These are phyloP conservation scores for Ceratoteleas bidentatus DNA, from an alignment of 1,140 invertebrate species.

Conservation along the genomic window DNA sequence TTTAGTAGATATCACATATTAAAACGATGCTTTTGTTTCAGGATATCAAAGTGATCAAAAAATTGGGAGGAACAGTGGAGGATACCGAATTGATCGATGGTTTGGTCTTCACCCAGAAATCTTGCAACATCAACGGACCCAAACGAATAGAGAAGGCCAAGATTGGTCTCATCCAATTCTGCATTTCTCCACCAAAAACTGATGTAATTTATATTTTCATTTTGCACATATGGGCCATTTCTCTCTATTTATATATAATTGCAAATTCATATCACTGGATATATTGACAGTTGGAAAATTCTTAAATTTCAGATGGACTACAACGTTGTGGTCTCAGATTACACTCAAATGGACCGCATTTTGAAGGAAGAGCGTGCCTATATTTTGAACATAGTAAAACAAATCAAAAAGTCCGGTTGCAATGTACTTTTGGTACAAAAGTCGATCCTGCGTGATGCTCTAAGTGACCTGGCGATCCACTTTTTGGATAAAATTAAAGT, in stretches of 20 bases:
- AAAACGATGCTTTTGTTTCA: conserved; percentile 49
- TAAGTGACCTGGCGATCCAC: conserved; percentile 98
- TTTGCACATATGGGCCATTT: no score
- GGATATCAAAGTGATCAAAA: conserved; percentile 98
- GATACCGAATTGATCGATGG: conserved; percentile 98
- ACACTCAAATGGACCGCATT: conserved; percentile 99
- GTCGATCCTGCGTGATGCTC: conserved; percentile 98
- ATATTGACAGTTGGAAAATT: no score
- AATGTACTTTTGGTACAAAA: conserved; percentile 99
- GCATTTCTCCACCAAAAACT: no score
- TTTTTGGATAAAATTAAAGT: conserved; percentile 99
- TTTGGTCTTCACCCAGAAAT: conserved; percentile 95
- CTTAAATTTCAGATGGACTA: conserved; percentile 99
- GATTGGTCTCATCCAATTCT: no score
- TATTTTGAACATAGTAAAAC: conserved; percentile 99
- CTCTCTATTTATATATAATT: no score
- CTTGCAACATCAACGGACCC: conserved; percentile 94
- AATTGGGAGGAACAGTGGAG: conserved; percentile 98
- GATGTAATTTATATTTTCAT: no score
- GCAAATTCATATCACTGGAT: no score
- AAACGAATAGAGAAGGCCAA: conserved; percentile 98
- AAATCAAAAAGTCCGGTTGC: conserved; percentile 99
- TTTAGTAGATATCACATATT: background rate
- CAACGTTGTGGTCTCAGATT: conserved; percentile 98
- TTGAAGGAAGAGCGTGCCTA: conserved; percentile 99